phyloP scores from a whole-genome alignment of 2,888 invertebrate species.

The Trypoxylon attenuatum region DNA sequence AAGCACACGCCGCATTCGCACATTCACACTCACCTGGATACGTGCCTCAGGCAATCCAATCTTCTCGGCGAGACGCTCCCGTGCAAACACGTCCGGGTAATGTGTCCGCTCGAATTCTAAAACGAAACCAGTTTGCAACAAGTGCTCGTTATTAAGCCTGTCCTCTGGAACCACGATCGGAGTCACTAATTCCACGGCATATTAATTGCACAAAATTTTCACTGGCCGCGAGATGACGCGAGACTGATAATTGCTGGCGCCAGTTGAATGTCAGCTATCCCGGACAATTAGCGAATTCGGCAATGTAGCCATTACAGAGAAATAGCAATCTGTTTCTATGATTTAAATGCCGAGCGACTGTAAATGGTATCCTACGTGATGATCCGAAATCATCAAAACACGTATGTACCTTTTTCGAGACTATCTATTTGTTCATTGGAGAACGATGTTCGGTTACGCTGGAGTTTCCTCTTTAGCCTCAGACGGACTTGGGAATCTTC shows the following conservation, averaged over 20 bases:
- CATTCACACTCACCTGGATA: slow-evolving; percentile 93
- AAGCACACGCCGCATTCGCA: slow-evolving; percentile 67
- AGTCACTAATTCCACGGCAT: too few species aligned
- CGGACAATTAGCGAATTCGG: slow-evolving; percentile 37
- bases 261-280: slow-evolving; percentile 25
- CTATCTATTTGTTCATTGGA: slow-evolving; percentile 99
- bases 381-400: background rate
- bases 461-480: slow-evolving; percentile 95
- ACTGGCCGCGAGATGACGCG: slow-evolving; percentile 26
- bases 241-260: slow-evolving; percentile 40
- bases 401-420: slow-evolving; percentile 92
- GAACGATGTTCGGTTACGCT: slow-evolving; percentile 97
- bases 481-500: slow-evolving; percentile 95
- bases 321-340: too few species aligned
- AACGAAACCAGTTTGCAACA: slow-evolving; percentile 71
- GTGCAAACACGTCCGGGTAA: slow-evolving; percentile 97
- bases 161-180: slow-evolving; percentile 7
- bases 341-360: too few species aligned
- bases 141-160: slow-evolving; percentile 62
- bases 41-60: slow-evolving; percentile 99
- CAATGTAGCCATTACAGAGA: too few species aligned
- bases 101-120: slow-evolving; percentile 97
- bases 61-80: slow-evolving; percentile 96
- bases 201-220: slow-evolving; percentile 38
- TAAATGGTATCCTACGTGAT: background rate